phyloP scores from a whole-genome alignment of 2,888 invertebrate genomes.

The Drosophila kanekoi region DNA sequence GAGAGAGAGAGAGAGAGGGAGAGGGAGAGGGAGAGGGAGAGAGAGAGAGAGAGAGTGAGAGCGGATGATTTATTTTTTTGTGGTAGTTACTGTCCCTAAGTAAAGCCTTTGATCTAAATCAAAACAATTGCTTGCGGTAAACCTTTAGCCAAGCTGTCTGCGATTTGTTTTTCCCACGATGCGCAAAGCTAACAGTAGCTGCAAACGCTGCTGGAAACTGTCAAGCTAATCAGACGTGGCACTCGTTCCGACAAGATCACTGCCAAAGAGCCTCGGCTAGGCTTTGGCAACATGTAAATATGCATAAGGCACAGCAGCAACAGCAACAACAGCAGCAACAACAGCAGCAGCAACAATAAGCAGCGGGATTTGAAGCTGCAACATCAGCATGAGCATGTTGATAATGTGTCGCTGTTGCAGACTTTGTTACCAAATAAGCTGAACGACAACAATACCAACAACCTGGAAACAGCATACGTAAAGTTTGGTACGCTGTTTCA shows the following conservation, averaged over 20 bases:
- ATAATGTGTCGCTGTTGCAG: constrained; percentile 52
- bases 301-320: constrained; percentile 60
- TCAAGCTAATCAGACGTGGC: constrained; percentile 75
- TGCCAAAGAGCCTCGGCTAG: constrained; percentile 52
- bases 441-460: constrained; percentile 41
- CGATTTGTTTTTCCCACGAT: constrained; percentile 61
- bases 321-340: constrained; percentile 45
- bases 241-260: constrained; percentile 73
- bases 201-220: constrained; percentile 66
- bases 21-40: too few relatives aligned
- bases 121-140: constrained; percentile 1
- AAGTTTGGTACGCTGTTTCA: constrained; percentile 48
- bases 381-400: constrained; percentile 54
- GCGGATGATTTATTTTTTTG: too few relatives aligned
- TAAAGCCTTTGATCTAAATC: not conserved
- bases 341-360: constrained; percentile 33
- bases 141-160: not conserved
- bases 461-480: constrained; percentile 33
- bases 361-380: constrained; percentile 62
- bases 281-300: constrained; percentile 62
- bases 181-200: constrained; percentile 65
- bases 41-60: too few relatives aligned
- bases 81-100: too few relatives aligned
- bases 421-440: constrained; percentile 66
- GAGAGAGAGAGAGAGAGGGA: too few relatives aligned